Evolutionary conservation across 2,113 vertebrate species (phyloP), one percentile per base, ranked within the genome.

Genomic region (Dicerorhinus sumatrensis): DNA sequence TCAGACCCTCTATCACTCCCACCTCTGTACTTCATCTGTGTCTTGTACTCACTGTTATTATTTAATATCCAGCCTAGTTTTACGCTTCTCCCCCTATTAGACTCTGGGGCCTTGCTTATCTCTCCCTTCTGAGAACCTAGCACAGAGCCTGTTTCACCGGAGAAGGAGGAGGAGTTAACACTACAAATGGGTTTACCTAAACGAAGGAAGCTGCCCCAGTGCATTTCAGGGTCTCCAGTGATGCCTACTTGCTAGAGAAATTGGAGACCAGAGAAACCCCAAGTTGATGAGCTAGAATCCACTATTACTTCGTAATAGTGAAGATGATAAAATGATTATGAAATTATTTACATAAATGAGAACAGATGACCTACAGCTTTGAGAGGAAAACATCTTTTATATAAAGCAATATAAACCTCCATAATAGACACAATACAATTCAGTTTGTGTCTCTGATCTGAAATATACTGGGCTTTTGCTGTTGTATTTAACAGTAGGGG

Each of bases 1-100:
- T 6, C 3, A n/a, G 46, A 10, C 1, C 17, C 25, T n/a, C 13
- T 0, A 6, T 3, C 20, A 2, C 18, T 23, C 6, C 70, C 60
- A 33, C 2, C 46, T 75, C 3, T 10, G 8, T 29, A 23, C 65
- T 56, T 56, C 21, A 13, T 3, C 81, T 63, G 25, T 76, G n/a
- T 13, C 46, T 31, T 46, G 9, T 23, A 29, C 33, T 83, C 72
- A 21, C n/a, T 58, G 46, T 58, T 72, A 18, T 21, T 58, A 25
- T 46, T 87, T 83, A 51, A 13, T 11, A 80, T 39, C 6, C 56
- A 82, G 62, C 72, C 86, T 85, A 11, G n/a, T 5, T 70, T 16
- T 62, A 21, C 31, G 51, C 60, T 76, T 46, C 25, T 17, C 20
- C 13, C 13, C 21, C 12, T 39, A 8, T 48, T 63, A 65, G 76